phyloP scores from a whole-genome alignment of 2,888 invertebrate genomes.

The Brachypalpus laphriformis region DNA sequence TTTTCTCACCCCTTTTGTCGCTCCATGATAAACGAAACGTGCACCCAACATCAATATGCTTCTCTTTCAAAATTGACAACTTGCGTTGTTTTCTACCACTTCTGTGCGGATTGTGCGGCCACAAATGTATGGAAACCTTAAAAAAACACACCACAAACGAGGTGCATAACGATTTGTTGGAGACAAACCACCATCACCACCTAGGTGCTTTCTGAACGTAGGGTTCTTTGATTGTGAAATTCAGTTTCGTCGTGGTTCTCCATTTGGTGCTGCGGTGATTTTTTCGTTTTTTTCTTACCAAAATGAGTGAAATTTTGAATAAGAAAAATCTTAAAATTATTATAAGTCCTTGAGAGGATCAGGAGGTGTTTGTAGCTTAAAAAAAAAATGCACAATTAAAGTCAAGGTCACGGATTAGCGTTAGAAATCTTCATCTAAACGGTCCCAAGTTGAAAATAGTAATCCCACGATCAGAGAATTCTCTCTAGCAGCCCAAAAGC shows the following conservation, averaged over 20 bases:
- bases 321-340: conserved; percentile 66
- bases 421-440: background rate
- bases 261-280: conserved; percentile 39
- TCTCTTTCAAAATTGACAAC: conserved; percentile 57
- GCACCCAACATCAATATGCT: background rate
- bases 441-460: background rate
- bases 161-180: conserved; percentile 65
- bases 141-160: conserved; percentile 49
- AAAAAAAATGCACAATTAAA: conserved; percentile 40
- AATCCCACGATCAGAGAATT: background rate
- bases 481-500: conserved; percentile 10
- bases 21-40: background rate
- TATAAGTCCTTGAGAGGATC: conserved; percentile 27
- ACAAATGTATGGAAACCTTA: conserved; percentile 46
- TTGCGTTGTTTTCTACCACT: conserved; percentile 29
- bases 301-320: conserved; percentile 69
- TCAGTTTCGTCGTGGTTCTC: conserved; percentile 65
- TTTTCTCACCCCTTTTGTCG: background rate
- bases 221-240: conserved; percentile 64
- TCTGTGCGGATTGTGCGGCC: conserved; percentile 11
- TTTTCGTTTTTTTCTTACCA: conserved; percentile 9
- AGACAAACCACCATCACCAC: conserved; percentile 16
- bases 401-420: background rate
- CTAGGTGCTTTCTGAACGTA: conserved; percentile 8
- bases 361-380: background rate